A percentile compares a stretch with the other conserved stretches of the same genome.
Conservation (phyloP, 2,113 vertebrate genomes). For the Rhadina sibilatrix region DNA sequence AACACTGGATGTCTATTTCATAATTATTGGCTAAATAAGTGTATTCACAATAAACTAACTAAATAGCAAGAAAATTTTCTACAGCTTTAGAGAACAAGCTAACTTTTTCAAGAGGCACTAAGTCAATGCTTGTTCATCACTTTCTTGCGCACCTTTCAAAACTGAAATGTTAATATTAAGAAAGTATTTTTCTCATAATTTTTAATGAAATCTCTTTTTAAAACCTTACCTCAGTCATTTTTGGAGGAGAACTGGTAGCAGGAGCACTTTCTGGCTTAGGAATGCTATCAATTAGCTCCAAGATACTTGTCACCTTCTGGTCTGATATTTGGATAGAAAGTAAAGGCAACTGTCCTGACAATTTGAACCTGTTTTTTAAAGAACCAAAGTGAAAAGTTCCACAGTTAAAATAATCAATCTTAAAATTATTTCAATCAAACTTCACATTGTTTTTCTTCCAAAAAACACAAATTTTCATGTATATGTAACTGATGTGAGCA, state of each 20-base stretch:
- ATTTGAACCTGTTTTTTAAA: slow-evolving; percentile 84
- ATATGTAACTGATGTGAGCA: background rate
- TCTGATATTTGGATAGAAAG: slow-evolving; percentile 91
- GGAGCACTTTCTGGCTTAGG: slow-evolving; percentile 82
- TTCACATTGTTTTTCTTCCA: background rate
- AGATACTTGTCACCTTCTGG: slow-evolving; percentile 84
- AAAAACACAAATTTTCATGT: background rate
- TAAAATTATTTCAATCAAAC: background rate
- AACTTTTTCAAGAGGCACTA: background rate
- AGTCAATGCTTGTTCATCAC: background rate
- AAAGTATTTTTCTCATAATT: background rate
- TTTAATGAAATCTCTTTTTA: background rate
- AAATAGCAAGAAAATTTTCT: background rate
- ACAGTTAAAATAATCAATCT: background rate
- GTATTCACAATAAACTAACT: background rate
- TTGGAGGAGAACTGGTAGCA: slow-evolving; percentile 49
- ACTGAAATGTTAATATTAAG: background rate
- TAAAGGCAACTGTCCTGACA: slow-evolving; percentile 88
- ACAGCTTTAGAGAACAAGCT: background rate
- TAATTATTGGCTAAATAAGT: background rate
- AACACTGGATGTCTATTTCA: background rate
- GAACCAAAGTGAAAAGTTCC: background rate
- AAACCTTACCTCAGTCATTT: slow-evolving; percentile 76
- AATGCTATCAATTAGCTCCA: slow-evolving; percentile 90
- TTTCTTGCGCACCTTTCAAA: background rate